These are phyloP conservation scores for Hydrocynus forskahlii DNA, from an alignment of 2,797 vertebrate genomes.

Conservation along the genomic window DNA sequence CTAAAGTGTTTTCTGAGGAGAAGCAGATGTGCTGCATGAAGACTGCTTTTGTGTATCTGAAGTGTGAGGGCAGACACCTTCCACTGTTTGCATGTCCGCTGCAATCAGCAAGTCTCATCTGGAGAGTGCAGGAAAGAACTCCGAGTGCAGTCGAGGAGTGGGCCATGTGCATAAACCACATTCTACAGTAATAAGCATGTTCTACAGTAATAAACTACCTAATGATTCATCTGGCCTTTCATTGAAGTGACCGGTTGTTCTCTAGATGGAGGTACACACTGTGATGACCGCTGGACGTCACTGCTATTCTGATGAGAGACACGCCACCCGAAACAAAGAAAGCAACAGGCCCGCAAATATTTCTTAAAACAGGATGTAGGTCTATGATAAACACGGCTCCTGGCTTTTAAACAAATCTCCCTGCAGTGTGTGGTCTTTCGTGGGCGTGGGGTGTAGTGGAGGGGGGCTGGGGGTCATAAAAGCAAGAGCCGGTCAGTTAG, in stretches of 20 bases:
- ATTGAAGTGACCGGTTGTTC: not conserved
- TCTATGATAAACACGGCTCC: constrained; percentile 82
- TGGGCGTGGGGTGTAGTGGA: constrained; percentile 47
- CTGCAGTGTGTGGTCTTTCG: constrained; percentile 80
- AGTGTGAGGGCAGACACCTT: constrained; percentile 1
- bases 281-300: constrained; percentile 1
- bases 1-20: constrained; percentile 48
- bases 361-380: constrained; percentile 81
- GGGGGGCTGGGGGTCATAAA: constrained; percentile 54
- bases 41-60: constrained; percentile 33
- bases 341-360: constrained; percentile 74
- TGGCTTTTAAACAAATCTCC: constrained; percentile 82
- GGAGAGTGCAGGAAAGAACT: not conserved
- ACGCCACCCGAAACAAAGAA: constrained; percentile 64
- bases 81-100: not conserved
- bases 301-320: constrained; percentile 39
- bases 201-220: not conserved
- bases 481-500: constrained; percentile 34
- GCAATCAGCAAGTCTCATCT: not conserved
- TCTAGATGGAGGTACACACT: not conserved
- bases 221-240: not conserved
- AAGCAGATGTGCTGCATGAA: constrained; percentile 54
- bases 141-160: no score
- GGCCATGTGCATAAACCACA: not conserved
- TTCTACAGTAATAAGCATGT: not conserved